phyloP scores from a whole-genome alignment of 1,140 invertebrate genomes.

The Conus betulinus region DNA sequence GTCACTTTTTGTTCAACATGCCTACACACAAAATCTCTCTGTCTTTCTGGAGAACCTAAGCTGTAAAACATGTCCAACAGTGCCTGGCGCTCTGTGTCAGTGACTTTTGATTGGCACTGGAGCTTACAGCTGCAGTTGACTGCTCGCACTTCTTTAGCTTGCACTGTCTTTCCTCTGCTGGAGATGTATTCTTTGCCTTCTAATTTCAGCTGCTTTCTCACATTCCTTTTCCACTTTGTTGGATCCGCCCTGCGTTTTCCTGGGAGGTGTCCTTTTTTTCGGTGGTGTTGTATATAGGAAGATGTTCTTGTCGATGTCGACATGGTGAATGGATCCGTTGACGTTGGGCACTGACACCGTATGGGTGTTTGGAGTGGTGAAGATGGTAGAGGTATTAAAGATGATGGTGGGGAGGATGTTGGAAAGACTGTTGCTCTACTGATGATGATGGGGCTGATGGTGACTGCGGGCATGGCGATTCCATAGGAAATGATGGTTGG shows the following conservation, averaged over 20 bases:
- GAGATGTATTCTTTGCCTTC: slow-evolving; percentile 22
- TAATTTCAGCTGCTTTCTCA: slow-evolving; percentile 21
- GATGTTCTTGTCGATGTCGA: neutral
- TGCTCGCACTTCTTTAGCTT: slow-evolving; percentile 1
- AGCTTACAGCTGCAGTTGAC: slow-evolving; percentile 42
- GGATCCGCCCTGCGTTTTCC: slow-evolving; percentile 18
- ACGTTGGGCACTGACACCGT: neutral
- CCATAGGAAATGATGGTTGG: neutral
- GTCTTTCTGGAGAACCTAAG: slow-evolving; percentile 21
- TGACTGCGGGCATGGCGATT: neutral
- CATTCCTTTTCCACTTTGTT: slow-evolving; percentile 36
- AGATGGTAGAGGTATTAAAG: neutral
- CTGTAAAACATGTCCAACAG: slow-evolving; percentile 28
- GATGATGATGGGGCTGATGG: neutral
- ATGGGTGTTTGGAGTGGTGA: neutral
- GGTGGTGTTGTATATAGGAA: neutral
- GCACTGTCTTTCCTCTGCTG: slow-evolving; percentile 21
- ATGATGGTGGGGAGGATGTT: neutral
- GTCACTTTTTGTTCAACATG: slow-evolving; percentile 32
- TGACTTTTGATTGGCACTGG: slow-evolving; percentile 40
- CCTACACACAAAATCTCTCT: slow-evolving; percentile 34
- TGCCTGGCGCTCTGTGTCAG: slow-evolving; percentile 33
- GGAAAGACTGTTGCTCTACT: neutral
- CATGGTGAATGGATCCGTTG: neutral
- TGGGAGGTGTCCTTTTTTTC: slow-evolving; percentile 8